phyloP scores from a whole-genome alignment of 2,797 vertebrate species.

The Siniperca scherzeri region DNA sequence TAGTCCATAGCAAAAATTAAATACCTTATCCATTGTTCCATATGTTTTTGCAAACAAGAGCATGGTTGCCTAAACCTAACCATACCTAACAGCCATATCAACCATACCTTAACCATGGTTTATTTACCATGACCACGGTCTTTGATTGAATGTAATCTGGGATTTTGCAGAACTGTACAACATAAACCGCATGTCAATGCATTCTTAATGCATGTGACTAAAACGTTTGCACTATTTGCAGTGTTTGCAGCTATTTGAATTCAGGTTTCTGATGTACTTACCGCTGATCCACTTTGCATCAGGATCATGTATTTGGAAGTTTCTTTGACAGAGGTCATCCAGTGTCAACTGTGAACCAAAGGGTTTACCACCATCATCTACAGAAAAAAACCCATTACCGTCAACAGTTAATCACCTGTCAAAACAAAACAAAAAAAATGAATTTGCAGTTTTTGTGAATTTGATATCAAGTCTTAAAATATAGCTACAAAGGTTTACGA shows the following conservation, averaged over 20 bases:
- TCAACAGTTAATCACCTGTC: not conserved
- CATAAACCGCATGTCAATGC: not conserved
- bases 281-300: constrained; percentile 83
- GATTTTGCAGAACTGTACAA: not conserved
- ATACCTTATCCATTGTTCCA: too few relatives aligned
- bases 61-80: too few relatives aligned
- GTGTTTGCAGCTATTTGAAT: not conserved
- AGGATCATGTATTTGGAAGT: constrained; percentile 80
- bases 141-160: not conserved
- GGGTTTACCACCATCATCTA: constrained; percentile 72
- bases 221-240: not conserved
- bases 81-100: too few relatives aligned
- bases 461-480: not conserved
- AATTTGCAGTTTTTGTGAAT: not conserved
- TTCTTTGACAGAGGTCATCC: constrained; percentile 81
- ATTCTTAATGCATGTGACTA: not conserved
- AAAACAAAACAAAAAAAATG: not conserved
- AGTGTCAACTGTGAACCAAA: constrained; percentile 76
- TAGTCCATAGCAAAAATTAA: too few relatives aligned
- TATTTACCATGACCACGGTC: not conserved
- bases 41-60: too few relatives aligned
- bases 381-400: not conserved
- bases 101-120: too few relatives aligned
- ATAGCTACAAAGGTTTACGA: not conserved
- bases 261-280: constrained; percentile 52